Base-by-base conservation (phyloP, 2,113 vertebrate species). In the Phylloscopus trochilus region DNA sequence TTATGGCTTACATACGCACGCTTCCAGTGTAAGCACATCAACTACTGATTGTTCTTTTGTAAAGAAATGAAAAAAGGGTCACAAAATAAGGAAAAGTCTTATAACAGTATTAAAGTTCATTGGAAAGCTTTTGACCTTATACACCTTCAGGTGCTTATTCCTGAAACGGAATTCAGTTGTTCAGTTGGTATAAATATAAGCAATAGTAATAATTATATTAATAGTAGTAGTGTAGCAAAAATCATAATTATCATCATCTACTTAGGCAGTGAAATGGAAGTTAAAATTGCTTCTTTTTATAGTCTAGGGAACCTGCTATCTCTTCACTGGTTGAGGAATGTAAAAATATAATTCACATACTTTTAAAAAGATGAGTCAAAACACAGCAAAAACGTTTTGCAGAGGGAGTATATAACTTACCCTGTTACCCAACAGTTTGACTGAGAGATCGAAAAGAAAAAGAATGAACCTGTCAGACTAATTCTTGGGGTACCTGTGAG, bases 11-110 rank as follows among this genome's bases (percentile, higher is more conserved):
- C 0, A 1, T 35, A 60, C 87, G 9, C 30, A 49, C 67, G 35
- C 22, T 77, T 44, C 18, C 27, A 59, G 14, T 15, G 27, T 37
- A 24, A 93, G 20, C 7, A 74, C 9, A 68, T 10, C 8, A 77
- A 49, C 8, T 14, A 28, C 5, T 33, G 19, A 43, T 30, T 51
- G 10, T 16, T 74, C 19, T 37, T 58, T 33, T 0, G 0, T 30
- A 80, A 74, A 77, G 13, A 67, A 70, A 6, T 55, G 2, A n/a
- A 66, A 92, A 21, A 90, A 85, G 14, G 52, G 31, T 43, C 23
- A 64, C 31, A 93, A 95, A 92, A 69, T 30, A 56, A 47, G 49
- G 39, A 46, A 41, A 87, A 87, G 67, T 82, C 69, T 60, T 33
- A 68, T 15, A 24, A 10, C 41, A 93, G 10, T 21, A 44, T 86